Percentiles rank a stretch among this genome's conserved stretches.
phyloP scores from a whole-genome alignment of 2,113 vertebrate species.

The Psilopogon haemacephalus region DNA sequence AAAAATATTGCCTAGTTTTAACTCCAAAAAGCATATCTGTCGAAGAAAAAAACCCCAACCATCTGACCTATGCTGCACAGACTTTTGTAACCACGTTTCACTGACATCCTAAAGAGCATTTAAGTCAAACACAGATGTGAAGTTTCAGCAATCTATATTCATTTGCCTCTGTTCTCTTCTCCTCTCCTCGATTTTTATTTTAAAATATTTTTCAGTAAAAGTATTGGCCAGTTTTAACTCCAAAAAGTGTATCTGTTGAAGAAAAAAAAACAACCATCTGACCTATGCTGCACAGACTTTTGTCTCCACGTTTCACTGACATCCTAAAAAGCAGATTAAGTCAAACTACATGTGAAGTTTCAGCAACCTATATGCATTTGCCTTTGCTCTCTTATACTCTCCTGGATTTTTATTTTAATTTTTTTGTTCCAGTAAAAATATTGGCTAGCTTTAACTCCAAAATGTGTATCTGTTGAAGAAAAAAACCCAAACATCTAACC shows the following conservation, averaged over 20 bases:
- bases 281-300: too few relatives aligned
- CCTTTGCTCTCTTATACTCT: neutral
- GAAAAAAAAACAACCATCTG: neutral
- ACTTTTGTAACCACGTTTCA: too few relatives aligned
- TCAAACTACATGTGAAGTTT: too few relatives aligned
- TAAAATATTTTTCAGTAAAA: too few relatives aligned
- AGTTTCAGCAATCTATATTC: neutral
- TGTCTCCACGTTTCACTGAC: too few relatives aligned
- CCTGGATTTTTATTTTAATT: neutral
- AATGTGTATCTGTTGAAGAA: neutral
- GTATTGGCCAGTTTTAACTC: too few relatives aligned
- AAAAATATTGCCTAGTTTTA: neutral
- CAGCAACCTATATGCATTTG: neutral
- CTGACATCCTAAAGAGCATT: conserved; percentile 6
- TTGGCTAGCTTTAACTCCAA: neutral
- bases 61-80: neutral
- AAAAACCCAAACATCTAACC: neutral
- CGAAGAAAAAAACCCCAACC: neutral
- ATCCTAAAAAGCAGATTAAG: too few relatives aligned
- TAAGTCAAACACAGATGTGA: neutral
- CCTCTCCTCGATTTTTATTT: too few relatives aligned
- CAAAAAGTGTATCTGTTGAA: too few relatives aligned
- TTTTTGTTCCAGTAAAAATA: neutral
- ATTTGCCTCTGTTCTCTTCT: too few relatives aligned
- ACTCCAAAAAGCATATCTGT: neutral